phyloP scores from a whole-genome alignment of 2,888 invertebrate species.

The Ophion slaviceki region DNA sequence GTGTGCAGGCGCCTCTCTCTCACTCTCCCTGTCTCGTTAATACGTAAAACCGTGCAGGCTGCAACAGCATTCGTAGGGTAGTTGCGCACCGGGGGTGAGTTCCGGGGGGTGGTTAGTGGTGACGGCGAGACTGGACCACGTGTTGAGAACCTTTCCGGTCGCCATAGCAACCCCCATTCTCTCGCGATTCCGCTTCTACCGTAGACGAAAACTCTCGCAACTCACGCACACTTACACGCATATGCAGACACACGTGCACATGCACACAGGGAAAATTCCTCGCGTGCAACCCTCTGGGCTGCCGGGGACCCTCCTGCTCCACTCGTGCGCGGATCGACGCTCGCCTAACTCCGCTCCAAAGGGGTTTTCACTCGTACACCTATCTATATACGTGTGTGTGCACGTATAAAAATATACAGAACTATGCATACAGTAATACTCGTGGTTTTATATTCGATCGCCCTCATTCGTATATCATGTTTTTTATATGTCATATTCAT shows the following conservation, averaged over 20 bases:
- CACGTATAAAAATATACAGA: conserved; percentile 3
- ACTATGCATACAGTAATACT: background rate
- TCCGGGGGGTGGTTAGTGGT: conserved; percentile 32
- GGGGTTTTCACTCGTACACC: conserved; percentile 7
- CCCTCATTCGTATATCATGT: conserved; percentile 4
- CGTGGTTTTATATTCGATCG: conserved; percentile 6
- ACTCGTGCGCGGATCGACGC: conserved; percentile 48
- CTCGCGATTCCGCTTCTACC: conserved; percentile 45
- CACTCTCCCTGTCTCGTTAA: conserved; percentile 71
- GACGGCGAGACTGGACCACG: conserved; percentile 76
- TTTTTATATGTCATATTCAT: conserved; percentile 28
- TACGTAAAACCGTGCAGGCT: conserved; percentile 78
- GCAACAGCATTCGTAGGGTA: conserved; percentile 41
- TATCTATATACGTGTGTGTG: background rate
- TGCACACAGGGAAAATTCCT: conserved; percentile 28
- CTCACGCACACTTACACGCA: conserved; percentile 40
- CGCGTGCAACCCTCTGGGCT: conserved; percentile 46
- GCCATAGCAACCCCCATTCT: conserved; percentile 81
- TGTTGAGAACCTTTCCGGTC: conserved; percentile 81
- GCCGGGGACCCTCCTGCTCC: conserved; percentile 55
- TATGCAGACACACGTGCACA: conserved; percentile 33
- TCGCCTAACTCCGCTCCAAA: conserved; percentile 41
- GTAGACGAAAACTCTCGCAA: conserved; percentile 36
- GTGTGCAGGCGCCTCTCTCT: conserved; percentile 68
- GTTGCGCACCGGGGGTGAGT: conserved; percentile 35